These are phyloP conservation scores for Frankliniella fusca DNA, from an alignment of 2,888 invertebrate species.

Conservation along the genomic window DNA sequence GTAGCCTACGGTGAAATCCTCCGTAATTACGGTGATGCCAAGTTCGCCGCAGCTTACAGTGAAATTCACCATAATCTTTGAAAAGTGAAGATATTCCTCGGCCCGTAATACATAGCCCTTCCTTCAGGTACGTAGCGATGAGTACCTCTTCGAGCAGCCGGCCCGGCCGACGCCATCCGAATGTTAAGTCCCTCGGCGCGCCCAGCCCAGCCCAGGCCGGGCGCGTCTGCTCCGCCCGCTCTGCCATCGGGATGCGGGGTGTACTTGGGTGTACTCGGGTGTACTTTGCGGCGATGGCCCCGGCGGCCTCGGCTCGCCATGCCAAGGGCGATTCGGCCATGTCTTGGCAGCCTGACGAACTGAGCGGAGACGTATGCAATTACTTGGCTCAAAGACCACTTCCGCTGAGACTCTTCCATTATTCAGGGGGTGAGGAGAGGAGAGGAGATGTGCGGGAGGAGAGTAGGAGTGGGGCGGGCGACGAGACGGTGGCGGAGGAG, in stretches of 20 bases:
- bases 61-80: too few relatives aligned
- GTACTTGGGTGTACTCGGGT: not conserved
- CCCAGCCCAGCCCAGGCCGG: not conserved
- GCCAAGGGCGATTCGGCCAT: not conserved
- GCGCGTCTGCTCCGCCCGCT: not conserved
- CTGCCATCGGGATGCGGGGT: not conserved
- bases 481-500: not conserved
- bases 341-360: not conserved
- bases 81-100: too few relatives aligned
- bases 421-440: not conserved
- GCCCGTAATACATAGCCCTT: too few relatives aligned
- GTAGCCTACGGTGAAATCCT: too few relatives aligned
- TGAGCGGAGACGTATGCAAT: not conserved
- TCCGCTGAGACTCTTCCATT: not conserved
- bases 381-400: slow-evolving; percentile 24
- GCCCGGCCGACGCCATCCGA: too few relatives aligned
- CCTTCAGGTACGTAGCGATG: too few relatives aligned
- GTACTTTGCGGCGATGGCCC: too few relatives aligned
- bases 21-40: too few relatives aligned
- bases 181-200: too few relatives aligned
- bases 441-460: not conserved
- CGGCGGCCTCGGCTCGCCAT: too few relatives aligned
- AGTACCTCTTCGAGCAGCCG: too few relatives aligned
- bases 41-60: too few relatives aligned
- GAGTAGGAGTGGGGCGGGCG: not conserved